These are phyloP conservation scores for Rotaria socialis DNA, from an alignment of 2,888 invertebrate species.

Conservation along the genomic window DNA sequence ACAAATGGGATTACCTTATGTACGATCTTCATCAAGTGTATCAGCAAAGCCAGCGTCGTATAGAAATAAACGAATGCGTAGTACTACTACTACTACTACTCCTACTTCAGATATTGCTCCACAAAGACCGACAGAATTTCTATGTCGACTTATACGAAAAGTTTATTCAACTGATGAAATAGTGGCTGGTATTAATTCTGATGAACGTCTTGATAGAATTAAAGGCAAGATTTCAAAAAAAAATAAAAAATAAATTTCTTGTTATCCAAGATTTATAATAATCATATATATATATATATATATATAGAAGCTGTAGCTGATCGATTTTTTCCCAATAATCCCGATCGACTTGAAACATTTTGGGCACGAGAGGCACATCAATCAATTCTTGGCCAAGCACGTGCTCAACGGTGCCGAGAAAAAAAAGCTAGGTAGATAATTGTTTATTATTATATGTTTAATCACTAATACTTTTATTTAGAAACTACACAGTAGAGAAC, in stretches of 20 bases:
- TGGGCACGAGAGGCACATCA: neutral
- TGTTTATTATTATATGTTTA: neutral
- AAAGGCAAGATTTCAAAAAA: neutral
- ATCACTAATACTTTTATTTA: neutral
- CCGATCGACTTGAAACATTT: neutral
- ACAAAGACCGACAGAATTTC: neutral
- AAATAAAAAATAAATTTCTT: neutral
- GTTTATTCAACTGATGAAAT: neutral
- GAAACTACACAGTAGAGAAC: neutral
- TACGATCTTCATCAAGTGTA: neutral
- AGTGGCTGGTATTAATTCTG: neutral
- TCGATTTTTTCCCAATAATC: neutral
- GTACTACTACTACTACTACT: neutral
- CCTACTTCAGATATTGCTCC: neutral
- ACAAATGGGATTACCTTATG: neutral
- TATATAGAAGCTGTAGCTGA: neutral
- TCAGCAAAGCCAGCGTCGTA: neutral
- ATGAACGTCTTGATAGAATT: neutral
- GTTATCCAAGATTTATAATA: neutral
- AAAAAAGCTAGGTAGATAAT: neutral
- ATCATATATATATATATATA: no score
- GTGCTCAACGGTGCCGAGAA: neutral
- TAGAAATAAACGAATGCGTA: neutral
- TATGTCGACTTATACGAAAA: constrained; percentile 14
- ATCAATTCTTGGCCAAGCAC: neutral